Percentiles rank a stretch among this genome's conserved stretches.
Conservation (phyloP, 2,797 vertebrate species). For the Clarias laeviceps region DNA sequence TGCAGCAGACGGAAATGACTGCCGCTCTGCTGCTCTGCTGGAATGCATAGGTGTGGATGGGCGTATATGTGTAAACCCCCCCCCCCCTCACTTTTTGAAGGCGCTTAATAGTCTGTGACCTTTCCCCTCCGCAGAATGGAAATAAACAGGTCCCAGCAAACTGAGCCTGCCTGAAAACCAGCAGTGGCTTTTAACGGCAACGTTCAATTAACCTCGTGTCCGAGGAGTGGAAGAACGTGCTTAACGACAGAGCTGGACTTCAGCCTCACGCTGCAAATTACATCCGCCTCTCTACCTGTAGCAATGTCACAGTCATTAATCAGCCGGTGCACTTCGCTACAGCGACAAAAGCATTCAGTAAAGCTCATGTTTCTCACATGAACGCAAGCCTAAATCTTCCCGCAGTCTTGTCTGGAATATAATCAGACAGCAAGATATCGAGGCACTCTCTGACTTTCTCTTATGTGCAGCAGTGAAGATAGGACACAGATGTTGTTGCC, state of each 20-base stretch:
- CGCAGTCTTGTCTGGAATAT: conserved; percentile 32
- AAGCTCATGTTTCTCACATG: conserved; percentile 27
- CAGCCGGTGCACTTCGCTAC: conserved; percentile 36
- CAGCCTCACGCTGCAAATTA: conserved; percentile 36
- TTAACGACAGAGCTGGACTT: conserved; percentile 52
- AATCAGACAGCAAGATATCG: conserved; percentile 37
- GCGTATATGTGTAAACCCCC: conserved; percentile 1
- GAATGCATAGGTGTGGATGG: conserved; percentile 40
- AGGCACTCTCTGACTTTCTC: conserved; percentile 37
- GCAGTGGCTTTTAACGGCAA: conserved; percentile 50
- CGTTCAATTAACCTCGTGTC: conserved; percentile 58
- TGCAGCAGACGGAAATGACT: conserved; percentile 41
- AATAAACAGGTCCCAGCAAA: conserved; percentile 50
- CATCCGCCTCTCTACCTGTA: conserved; percentile 47
- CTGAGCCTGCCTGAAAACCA: conserved; percentile 39
- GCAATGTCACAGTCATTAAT: conserved; percentile 57
- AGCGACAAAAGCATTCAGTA: conserved; percentile 40
- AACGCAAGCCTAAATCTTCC: conserved; percentile 23
- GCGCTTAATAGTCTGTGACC: conserved; percentile 54
- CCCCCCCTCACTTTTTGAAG: conserved; percentile 22
- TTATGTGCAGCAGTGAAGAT: conserved; percentile 46
- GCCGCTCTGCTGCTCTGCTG: conserved; percentile 39
- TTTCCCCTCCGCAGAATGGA: conserved; percentile 46
- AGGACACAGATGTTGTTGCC: conserved; percentile 56
- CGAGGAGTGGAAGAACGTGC: conserved; percentile 49